Percentiles rank a stretch among this genome's conserved stretches.
These are phyloP conservation scores for Porites lutea DNA, from an alignment of 64 coral and sea anemone genomes.

Conservation along the genomic window DNA sequence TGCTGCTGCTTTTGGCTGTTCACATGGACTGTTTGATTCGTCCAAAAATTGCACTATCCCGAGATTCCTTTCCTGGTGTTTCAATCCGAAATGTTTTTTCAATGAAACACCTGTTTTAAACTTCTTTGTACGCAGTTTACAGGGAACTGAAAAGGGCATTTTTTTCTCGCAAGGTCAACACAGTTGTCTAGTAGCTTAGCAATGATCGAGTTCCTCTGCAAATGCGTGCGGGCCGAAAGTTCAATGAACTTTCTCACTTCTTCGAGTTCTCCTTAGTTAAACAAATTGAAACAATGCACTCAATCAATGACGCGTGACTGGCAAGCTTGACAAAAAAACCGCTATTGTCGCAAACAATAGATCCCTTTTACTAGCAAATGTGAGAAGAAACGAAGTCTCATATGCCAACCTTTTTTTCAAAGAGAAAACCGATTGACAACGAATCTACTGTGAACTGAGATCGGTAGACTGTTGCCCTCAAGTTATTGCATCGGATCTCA, in stretches of 20 bases:
- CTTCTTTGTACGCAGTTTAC: neutral
- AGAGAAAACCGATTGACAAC: neutral
- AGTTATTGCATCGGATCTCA: too few species aligned
- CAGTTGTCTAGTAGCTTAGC: neutral
- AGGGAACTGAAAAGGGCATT: constrained; percentile 6
- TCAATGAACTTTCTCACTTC: too few species aligned
- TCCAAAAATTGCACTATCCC: neutral
- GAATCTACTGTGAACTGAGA: neutral
- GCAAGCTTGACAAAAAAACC: too few species aligned
- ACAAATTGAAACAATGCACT: too few species aligned
- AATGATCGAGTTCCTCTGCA: neutral
- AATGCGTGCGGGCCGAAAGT: neutral
- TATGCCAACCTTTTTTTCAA: too few species aligned
- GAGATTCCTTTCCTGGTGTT: neutral
- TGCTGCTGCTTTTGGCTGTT: neutral
- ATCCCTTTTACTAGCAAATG: too few species aligned
- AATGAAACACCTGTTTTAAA: constrained; percentile 1
- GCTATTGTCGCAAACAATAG: too few species aligned
- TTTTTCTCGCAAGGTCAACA: neutral
- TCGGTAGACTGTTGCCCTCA: neutral
- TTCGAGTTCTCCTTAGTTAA: too few species aligned
- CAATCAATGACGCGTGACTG: too few species aligned
- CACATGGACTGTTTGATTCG: neutral
- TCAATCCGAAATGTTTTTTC: constrained; percentile 18
- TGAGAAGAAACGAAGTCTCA: too few species aligned